Conservation (phyloP, 1,140 invertebrate genomes). For the Drosophila orosa region DNA sequence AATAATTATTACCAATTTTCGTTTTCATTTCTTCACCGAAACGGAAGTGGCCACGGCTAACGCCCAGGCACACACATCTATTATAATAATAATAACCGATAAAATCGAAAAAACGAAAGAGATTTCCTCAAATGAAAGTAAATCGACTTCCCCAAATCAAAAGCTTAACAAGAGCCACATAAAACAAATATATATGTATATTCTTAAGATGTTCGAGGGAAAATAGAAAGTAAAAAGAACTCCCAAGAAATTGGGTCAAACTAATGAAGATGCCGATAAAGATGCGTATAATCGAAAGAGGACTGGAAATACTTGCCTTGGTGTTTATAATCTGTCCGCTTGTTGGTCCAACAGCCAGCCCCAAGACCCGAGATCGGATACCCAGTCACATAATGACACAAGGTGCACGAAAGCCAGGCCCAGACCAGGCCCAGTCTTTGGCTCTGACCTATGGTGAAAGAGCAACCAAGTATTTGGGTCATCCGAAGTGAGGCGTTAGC, state of each 20-base stretch:
- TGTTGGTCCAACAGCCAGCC: constrained; percentile 65
- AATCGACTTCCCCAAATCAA: constrained; percentile 52
- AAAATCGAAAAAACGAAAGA: constrained; percentile 22
- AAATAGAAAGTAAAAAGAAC: constrained; percentile 81
- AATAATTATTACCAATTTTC: constrained; percentile 24
- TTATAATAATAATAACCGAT: constrained; percentile 18
- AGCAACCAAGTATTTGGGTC: constrained; percentile 71
- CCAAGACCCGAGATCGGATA: constrained; percentile 14
- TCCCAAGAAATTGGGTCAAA: constrained; percentile 67
- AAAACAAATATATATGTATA: constrained; percentile 50
- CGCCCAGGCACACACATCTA: constrained; percentile 14
- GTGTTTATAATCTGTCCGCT: constrained; percentile 65
- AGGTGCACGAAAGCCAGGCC: constrained; percentile 61
- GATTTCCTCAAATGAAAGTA: constrained; percentile 69
- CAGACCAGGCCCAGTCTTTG: constrained; percentile 14
- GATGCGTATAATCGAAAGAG: constrained; percentile 64
- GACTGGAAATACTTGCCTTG: constrained; percentile 54
- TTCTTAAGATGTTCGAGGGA: constrained; percentile 60
- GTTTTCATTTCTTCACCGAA: constrained; percentile 3
- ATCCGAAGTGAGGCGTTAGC: constrained; percentile 44
- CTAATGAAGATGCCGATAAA: constrained; percentile 77
- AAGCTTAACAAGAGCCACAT: constrained; percentile 33
- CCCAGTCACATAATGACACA: constrained; percentile 57
- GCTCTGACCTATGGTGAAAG: constrained; percentile 52
- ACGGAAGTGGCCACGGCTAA: constrained; percentile 49